Evolutionary conservation across 2,797 vertebrate genomes (phyloP).

Genomic region (Microhierax caerulescens): DNA sequence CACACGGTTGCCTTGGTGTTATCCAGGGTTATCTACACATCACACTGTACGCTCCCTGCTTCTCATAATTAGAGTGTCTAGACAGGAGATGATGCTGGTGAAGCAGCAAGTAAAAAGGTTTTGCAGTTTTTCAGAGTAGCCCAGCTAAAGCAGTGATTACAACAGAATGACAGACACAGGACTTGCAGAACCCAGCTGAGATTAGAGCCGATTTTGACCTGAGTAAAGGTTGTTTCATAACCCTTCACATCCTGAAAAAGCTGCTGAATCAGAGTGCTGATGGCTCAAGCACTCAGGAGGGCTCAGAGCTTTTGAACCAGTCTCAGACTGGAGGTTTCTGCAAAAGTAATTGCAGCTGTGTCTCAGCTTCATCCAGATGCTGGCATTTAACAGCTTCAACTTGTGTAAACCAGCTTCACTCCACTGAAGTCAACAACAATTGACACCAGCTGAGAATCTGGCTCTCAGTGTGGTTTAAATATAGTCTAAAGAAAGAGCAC

Average conservation of each 20-base stretch:
- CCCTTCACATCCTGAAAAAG: background rate
- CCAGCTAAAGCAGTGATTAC: slow-evolving; percentile 65
- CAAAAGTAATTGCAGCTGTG: slow-evolving; percentile 35
- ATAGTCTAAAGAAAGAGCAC: slow-evolving; percentile 48
- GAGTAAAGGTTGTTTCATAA: slow-evolving; percentile 49
- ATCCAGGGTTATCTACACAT: slow-evolving; percentile 56
- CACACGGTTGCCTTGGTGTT: slow-evolving; percentile 6
- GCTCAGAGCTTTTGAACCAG: slow-evolving; percentile 2
- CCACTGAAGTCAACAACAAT: slow-evolving; percentile 48
- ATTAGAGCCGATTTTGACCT: slow-evolving; percentile 19
- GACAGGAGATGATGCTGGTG: slow-evolving; percentile 75
- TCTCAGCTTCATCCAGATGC: background rate
- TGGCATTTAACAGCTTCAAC: slow-evolving; percentile 56
- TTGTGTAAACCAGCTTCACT: slow-evolving; percentile 63
- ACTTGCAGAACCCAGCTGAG: slow-evolving; percentile 45
- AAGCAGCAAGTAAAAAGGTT: slow-evolving; percentile 67
- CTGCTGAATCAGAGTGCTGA: slow-evolving; percentile 47
- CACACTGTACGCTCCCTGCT: slow-evolving; percentile 52
- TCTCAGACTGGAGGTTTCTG: background rate
- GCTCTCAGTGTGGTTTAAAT: background rate
- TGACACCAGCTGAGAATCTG: slow-evolving; percentile 65
- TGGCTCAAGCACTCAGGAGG: background rate
- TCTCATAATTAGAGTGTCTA: slow-evolving; percentile 77
- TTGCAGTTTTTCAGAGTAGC: slow-evolving; percentile 65
- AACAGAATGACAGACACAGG: slow-evolving; percentile 40